Evolutionary conservation across 2,797 vertebrate species (phyloP).

Genomic region (Enteromius viviparus): DNA sequence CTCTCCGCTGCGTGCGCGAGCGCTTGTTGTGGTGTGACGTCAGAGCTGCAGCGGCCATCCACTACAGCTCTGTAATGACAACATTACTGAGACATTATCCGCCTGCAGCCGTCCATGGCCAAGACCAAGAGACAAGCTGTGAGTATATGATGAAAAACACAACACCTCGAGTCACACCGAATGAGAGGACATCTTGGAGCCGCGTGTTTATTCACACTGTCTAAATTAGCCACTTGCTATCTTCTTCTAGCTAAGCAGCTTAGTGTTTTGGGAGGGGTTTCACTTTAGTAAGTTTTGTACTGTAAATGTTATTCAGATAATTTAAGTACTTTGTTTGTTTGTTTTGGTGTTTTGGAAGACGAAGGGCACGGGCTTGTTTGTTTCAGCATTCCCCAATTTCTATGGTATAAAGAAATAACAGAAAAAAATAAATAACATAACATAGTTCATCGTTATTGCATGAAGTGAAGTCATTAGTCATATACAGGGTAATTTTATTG

Average conservation of each 20-base stretch:
- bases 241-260: constrained; percentile 38
- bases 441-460: neutral
- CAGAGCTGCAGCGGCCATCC: constrained; percentile 81
- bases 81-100: constrained; percentile 79
- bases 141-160: constrained; percentile 62
- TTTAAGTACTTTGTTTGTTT: neutral
- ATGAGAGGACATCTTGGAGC: neutral
- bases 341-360: neutral
- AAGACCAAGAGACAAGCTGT: constrained; percentile 93
- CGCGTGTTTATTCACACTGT: constrained; percentile 39
- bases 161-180: neutral
- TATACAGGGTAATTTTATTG: neutral
- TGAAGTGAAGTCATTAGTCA: neutral
- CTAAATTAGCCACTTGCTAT: constrained; percentile 33
- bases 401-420: neutral
- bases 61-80: constrained; percentile 84
- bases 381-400: neutral
- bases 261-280: constrained; percentile 29
- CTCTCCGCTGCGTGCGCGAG: constrained; percentile 15
- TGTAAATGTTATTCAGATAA: neutral
- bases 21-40: constrained; percentile 85
- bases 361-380: neutral
- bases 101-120: constrained; percentile 86
- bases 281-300: neutral
- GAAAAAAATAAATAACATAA: too few species aligned